Evolutionary conservation across 1,140 invertebrate species (phyloP), one percentile per base, ranked within the genome.

Genomic region (Pseudoatta argentina): DNA sequence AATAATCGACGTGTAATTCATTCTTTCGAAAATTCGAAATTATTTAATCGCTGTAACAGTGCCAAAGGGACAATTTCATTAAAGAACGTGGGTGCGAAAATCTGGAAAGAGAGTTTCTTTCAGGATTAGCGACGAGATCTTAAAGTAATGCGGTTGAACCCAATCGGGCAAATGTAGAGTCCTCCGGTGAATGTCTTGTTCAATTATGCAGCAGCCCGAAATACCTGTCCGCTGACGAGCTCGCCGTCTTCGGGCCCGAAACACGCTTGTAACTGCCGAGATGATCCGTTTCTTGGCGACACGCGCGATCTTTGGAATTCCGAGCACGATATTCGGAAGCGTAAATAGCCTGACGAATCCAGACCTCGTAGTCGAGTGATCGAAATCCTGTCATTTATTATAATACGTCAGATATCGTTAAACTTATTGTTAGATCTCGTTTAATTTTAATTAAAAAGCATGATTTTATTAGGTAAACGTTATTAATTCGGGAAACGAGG

Each of bases 181-280:
- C 61, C 63, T 57, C 21, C 67, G 71, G 51, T 64, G 73, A 87
- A 86, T 51, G 83, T 87, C 86, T 78, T 53, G 59, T 87, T 87
- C 73, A 78, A 87, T 87, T 87, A 87, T 87, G 82, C 73, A 87
- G 57, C 71, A 55, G 30, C 82, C 64, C 72, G 72, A 86, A 77
- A 87, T 87, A 86, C 72, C 82, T 86, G 63, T 87, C 71, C 39
- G 71, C 69, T 66, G 55, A 63, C 67, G 79, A 82, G 64, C 64
- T n/a, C 77, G 51, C 16, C 64, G 75, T 67, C 63, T 64, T 51
- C 24, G 63, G 24, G 18, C n/a, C 34, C 24, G 72, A 72, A 85
- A 63, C 39, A 39, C 48, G 69, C 79, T 69, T 75, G 85, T 67
- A 86, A 67, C 76, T 39, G 24, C 53, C 34, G 76, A n/a, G 73